Percentiles rank a stretch among this genome's conserved stretches.
Evolutionary conservation across 2,888 invertebrate species (phyloP).

Genomic region (Argyresthia albistria): DNA sequence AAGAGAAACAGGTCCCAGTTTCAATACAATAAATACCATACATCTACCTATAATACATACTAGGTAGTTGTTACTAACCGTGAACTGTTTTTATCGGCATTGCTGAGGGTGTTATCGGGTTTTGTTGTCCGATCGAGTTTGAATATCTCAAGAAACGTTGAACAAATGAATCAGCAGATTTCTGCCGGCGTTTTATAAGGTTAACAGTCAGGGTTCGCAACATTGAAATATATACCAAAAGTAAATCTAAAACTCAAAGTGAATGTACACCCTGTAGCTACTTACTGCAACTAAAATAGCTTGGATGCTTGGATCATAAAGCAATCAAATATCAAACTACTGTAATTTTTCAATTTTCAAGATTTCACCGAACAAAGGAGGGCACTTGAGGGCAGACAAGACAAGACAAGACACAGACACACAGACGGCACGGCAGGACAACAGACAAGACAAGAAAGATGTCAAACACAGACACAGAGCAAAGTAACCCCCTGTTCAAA

Average conservation of each 20-base stretch:
- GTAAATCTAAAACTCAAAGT: neutral
- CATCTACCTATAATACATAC: neutral
- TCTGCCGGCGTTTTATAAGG: conserved; percentile 57
- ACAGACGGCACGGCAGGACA: neutral
- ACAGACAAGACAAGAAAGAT: too few species aligned
- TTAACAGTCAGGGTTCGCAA: conserved; percentile 54
- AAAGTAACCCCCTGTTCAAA: too few species aligned
- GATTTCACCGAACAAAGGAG: neutral
- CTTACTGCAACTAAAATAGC: neutral
- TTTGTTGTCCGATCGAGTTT: conserved; percentile 25
- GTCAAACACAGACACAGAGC: too few species aligned
- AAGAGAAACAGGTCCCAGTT: too few species aligned
- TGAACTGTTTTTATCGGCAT: conserved; percentile 34
- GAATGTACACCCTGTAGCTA: neutral
- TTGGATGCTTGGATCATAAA: too few species aligned
- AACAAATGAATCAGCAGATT: conserved; percentile 55
- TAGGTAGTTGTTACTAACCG: conserved; percentile 43
- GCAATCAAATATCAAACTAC: too few species aligned
- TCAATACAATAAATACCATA: too few species aligned
- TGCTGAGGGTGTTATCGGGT: conserved; percentile 12
- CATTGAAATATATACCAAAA: conserved; percentile 26
- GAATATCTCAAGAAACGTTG: conserved; percentile 32
- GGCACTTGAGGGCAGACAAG: too few species aligned
- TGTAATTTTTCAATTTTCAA: too few species aligned
- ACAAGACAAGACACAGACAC: neutral